Percentiles rank a stretch among this genome's conserved stretches.
These are phyloP conservation scores for Eptatretus burgeri DNA, from an alignment of 2,113 vertebrate genomes.

Conservation along the genomic window DNA sequence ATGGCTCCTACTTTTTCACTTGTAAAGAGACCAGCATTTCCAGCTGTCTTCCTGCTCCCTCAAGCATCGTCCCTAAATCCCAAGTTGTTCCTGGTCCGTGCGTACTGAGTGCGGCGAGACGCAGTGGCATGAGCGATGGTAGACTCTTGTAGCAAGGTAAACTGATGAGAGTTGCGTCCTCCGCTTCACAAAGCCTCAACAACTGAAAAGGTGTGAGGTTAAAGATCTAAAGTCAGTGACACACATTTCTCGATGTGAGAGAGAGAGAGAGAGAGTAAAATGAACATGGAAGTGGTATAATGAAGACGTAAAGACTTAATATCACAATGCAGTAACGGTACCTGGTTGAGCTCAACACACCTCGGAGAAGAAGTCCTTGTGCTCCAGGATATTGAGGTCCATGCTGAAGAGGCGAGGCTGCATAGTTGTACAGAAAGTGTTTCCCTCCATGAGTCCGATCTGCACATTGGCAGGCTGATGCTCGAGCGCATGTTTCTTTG, in stretches of 20 bases:
- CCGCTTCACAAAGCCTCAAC: constrained; percentile 74
- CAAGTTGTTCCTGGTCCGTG: constrained; percentile 9
- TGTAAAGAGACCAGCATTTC: background rate
- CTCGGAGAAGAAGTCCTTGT: constrained; percentile 96
- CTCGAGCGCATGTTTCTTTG: constrained; percentile 71
- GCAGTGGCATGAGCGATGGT: constrained; percentile 62
- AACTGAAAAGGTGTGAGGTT: constrained; percentile 20
- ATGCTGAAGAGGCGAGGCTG: constrained; percentile 85
- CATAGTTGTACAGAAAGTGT: constrained; percentile 83
- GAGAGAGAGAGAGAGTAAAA: constrained; percentile 8
- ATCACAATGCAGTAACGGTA: background rate
- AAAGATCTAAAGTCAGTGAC: no score
- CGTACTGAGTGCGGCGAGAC: constrained; percentile 86
- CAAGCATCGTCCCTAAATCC: background rate
- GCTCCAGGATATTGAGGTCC: constrained; percentile 86
- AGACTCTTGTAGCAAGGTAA: constrained; percentile 90
- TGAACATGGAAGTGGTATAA: background rate
- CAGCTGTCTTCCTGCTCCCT: constrained; percentile 3
- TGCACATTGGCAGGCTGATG: constrained; percentile 91
- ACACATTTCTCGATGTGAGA: background rate
- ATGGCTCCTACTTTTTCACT: no score
- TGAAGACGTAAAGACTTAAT: background rate
- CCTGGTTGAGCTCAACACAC: constrained; percentile 15
- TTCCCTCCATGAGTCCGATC: constrained; percentile 92
- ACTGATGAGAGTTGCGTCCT: constrained; percentile 68